Conservation (phyloP, 1,140 invertebrate genomes). For the Leguminivora glycinivorella region DNA sequence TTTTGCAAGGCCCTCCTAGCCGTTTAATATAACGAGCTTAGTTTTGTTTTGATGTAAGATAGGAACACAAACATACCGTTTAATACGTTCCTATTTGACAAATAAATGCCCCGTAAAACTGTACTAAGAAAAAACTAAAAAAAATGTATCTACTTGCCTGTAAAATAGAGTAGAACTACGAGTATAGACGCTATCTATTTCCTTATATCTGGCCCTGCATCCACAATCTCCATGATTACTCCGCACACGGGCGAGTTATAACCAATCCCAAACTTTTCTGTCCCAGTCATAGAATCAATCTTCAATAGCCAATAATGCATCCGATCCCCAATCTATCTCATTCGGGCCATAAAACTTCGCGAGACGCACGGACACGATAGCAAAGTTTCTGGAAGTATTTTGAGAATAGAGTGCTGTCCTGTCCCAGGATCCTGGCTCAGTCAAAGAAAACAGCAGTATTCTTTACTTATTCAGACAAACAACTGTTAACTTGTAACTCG, state of each 20-base stretch:
- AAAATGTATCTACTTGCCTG: too few species aligned
- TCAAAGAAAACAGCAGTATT: too few species aligned
- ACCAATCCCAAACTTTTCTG: slow-evolving; percentile 24
- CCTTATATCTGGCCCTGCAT: background rate
- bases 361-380: slow-evolving; percentile 46
- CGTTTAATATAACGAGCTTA: too few species aligned
- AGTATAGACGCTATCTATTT: background rate
- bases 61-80: too few species aligned
- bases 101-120: too few species aligned
- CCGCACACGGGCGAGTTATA: slow-evolving; percentile 15
- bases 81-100: too few species aligned
- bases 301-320: slow-evolving; percentile 66
- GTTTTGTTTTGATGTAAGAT: too few species aligned
- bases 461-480: too few species aligned
- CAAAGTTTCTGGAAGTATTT: slow-evolving; percentile 56
- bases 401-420: slow-evolving; percentile 45
- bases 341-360: slow-evolving; percentile 66
- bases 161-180: too few species aligned
- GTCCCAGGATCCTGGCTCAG: slow-evolving; percentile 29
- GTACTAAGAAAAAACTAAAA: too few species aligned
- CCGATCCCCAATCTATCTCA: slow-evolving; percentile 64
- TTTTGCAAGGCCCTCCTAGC: too few species aligned
- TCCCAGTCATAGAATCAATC: slow-evolving; percentile 48
- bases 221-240: slow-evolving; percentile 16
- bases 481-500: too few species aligned